Evolutionary conservation across 2,797 vertebrate species (phyloP), one percentile per base, ranked within the genome.

Genomic region (Falco columbarius): DNA sequence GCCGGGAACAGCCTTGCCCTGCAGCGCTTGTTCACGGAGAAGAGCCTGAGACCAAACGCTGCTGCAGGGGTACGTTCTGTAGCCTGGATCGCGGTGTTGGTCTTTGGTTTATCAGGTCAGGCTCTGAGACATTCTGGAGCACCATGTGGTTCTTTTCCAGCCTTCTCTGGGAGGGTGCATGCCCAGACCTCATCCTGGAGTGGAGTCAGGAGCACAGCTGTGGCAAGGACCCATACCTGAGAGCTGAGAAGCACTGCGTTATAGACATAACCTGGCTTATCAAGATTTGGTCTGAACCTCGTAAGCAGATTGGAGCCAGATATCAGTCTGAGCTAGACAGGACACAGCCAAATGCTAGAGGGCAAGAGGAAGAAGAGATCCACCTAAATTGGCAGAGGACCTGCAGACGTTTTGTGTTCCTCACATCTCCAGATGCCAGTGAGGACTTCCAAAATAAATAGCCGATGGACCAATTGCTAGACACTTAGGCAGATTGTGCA

Each of bases 361-460:
- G 94, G 95, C 94, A 97, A 92, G 86, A 91, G 65, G 74, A 96
- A 95, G 92, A 93, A 44, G 58, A 94, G 89, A 94, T 77, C 68
- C 96, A 97, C 92, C 90, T 91, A 74, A 87, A 59, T 52, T 96
- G 96, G 95, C 94, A 95, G 75, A 89, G 27, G 65, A 88, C 10
- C 68, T 65, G 68, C 79, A 95, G 93, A 91, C 38, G 42, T 87
- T 94, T 83, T 91, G 42, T 86, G 65, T 87, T 97, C 90, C 54
- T 93, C 81, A 59, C 4, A 9, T 93, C 89, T 95, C 75, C 73
- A 74, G 90, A 85, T 88, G 52, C 87, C 86, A 86, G 68, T 15
- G 21, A 92, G 84, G 62, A 86, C 61, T 97, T 97, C 96, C 96
- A 97, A 96, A 86, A 91, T 49, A 97, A 97, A 97, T 61, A 97